Percentiles rank a stretch among this genome's conserved stretches.
phyloP scores from a whole-genome alignment of 2,113 vertebrate species.

The Ictidomys tridecemlineatus region DNA sequence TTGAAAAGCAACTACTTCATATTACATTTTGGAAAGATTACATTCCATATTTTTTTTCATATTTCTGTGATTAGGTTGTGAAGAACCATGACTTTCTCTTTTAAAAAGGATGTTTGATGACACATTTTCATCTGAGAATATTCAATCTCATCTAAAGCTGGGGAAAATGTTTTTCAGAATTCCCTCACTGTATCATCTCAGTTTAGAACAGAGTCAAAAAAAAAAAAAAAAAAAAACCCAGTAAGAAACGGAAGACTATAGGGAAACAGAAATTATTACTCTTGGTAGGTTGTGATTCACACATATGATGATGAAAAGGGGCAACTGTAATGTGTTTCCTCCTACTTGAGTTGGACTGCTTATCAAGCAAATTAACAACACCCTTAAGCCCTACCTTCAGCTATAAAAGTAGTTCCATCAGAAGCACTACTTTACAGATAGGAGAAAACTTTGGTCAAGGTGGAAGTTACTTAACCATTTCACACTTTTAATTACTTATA shows the following conservation, averaged over 20 bases:
- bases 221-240: not conserved
- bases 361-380: not conserved
- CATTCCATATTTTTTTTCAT: not conserved
- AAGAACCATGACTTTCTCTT: not conserved
- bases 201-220: not conserved
- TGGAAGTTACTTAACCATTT: not conserved
- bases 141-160: not conserved
- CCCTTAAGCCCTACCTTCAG: not conserved
- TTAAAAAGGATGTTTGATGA: not conserved
- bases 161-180: not conserved
- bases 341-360: not conserved
- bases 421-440: not conserved
- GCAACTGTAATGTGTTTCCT: not conserved
- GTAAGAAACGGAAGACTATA: not conserved
- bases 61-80: not conserved
- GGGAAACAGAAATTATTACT: not conserved
- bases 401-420: not conserved
- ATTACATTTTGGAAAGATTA: not conserved
- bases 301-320: not conserved
- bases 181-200: not conserved
- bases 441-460: not conserved
- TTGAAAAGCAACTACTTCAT: not conserved
- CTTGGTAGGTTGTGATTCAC: not conserved
- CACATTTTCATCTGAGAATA: not conserved
- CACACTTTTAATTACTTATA: not conserved